Conservation (phyloP, 2,113 vertebrate species). For the Turnix velox region DNA sequence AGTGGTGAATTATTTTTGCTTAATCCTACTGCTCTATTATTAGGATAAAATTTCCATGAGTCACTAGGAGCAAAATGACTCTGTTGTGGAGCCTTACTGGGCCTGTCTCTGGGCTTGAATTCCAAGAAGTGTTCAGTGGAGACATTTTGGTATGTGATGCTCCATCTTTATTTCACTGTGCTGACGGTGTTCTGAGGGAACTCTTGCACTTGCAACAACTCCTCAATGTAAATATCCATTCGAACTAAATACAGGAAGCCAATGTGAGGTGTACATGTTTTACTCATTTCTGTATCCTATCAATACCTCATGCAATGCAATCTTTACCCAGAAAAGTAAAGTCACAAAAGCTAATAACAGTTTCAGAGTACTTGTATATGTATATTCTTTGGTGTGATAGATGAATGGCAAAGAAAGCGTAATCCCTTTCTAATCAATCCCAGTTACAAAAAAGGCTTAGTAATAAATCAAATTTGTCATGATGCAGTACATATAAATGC, state of each 20-base stretch:
- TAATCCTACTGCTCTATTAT: not conserved
- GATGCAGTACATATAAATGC: not conserved
- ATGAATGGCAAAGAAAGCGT: not conserved
- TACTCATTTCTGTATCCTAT: not conserved
- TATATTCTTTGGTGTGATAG: not conserved
- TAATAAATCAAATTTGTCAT: not conserved
- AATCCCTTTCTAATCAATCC: not conserved
- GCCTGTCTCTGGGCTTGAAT: not conserved
- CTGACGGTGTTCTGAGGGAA: not conserved
- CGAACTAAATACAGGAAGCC: not conserved
- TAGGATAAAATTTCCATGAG: not conserved
- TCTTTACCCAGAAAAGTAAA: not conserved
- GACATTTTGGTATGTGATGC: not conserved
- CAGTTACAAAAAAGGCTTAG: not conserved
- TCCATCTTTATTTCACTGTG: not conserved
- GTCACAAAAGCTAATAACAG: not conserved
- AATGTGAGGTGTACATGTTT: not conserved
- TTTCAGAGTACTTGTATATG: not conserved
- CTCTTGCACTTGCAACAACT: not conserved
- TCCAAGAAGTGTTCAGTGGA: not conserved
- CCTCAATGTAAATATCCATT: not conserved
- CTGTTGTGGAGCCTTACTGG: not conserved
- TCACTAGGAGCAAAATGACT: not conserved
- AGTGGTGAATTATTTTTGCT: not conserved
- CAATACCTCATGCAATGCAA: not conserved